Evolutionary conservation across 2,113 vertebrate genomes (phyloP), one percentile per base, ranked within the genome.

Genomic region (Alethe castanea): DNA sequence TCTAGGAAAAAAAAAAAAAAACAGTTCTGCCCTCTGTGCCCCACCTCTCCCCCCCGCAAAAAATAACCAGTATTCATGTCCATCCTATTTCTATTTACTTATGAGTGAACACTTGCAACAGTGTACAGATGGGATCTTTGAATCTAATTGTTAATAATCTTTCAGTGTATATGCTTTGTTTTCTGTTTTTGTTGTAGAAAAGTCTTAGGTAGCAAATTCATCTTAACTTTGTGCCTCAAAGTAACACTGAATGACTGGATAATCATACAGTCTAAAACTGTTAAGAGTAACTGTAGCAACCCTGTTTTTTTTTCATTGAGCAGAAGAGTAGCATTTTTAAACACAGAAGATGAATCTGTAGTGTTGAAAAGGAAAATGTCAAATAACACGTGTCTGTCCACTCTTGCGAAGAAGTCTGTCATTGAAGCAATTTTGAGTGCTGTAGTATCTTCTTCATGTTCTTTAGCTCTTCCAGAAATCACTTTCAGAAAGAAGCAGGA

Each of bases 351-450:
- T 35, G 6, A 22, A 67, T 72, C 25, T 65, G 8, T 86, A 18
- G 24, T 62, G 56, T 42, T 4, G 8, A 42, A 71, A 79, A 47
- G 52, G 10, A 83, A 54, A 42, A 61, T 45, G 26, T 64, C 74
- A 72, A 31, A 9, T 87, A 48, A 61, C 6, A 3, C 47, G 59
- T 0, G 0, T 59, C 14, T 59, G 24, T 61, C 26, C 9, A 14
- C 42, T 50, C 12, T 70, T 86, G 17, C 0, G 3, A 88, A 69
- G 19, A 54, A 45, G 31, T 56, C 81, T 82, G 71, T 62, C 5
- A 10, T 1, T 88, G 67, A 70, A 86, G 28, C 1, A 0, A 35
- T 80, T 40, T 23, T 35, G 54, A 73, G 12, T 92, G 56, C 33
- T 70, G 8, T 60, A 66, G 20, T 57, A 62, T 82, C n/a, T 90